Evolutionary conservation across 1,140 invertebrate species (phyloP).

Genomic region (Meloidogyne hapla): DNA sequence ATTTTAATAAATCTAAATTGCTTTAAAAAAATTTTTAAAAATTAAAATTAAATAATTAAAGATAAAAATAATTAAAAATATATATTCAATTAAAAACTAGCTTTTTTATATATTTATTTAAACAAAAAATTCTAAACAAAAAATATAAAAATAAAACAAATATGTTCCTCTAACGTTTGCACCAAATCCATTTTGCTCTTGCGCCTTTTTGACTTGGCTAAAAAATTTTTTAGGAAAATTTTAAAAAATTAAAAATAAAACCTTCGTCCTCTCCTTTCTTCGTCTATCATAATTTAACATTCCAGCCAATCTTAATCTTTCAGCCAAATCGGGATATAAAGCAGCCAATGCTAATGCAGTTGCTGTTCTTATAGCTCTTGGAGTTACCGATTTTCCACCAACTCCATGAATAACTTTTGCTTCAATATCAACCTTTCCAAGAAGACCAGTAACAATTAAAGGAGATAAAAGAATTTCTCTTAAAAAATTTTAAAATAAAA

Average conservation of each 20-base stretch:
- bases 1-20: too few relatives aligned
- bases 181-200: constrained; percentile 87
- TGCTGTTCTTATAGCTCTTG: constrained; percentile 52
- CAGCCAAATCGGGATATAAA: constrained; percentile 49
- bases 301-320: constrained; percentile 71
- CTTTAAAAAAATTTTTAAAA: too few relatives aligned
- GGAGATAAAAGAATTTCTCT: constrained; percentile 56
- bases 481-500: constrained; percentile 21
- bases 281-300: constrained; percentile 80
- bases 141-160: too few relatives aligned
- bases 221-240: not conserved
- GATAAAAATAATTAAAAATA: too few relatives aligned
- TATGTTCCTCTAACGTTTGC: constrained; percentile 32
- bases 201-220: constrained; percentile 78
- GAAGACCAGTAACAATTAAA: constrained; percentile 47
- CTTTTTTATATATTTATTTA: too few relatives aligned
- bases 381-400: constrained; percentile 49
- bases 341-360: constrained; percentile 51
- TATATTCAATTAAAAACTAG: too few relatives aligned
- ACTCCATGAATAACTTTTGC: constrained; percentile 38
- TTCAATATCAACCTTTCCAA: constrained; percentile 53
- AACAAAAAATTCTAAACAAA: too few relatives aligned
- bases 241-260: constrained; percentile 47
- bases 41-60: too few relatives aligned
- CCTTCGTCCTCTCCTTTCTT: constrained; percentile 84